phyloP scores from a whole-genome alignment of 2,888 invertebrate species.

The Crocallis elinguaria region DNA sequence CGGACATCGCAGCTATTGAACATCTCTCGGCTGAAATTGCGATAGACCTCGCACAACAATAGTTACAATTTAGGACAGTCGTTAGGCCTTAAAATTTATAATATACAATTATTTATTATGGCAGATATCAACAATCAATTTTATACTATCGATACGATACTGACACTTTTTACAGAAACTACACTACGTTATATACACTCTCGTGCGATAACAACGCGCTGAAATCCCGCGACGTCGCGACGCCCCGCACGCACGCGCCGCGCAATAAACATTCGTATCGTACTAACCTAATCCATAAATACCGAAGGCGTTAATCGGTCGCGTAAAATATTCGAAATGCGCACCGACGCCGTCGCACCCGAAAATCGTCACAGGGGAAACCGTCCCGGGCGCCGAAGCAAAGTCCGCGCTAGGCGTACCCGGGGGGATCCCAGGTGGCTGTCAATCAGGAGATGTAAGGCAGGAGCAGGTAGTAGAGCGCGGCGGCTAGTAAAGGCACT shows the following conservation, averaged over 20 bases:
- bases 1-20: constrained; percentile 46
- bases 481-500: constrained; percentile 82
- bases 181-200: constrained; percentile 63
- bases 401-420: constrained; percentile 64
- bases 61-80: constrained; percentile 80
- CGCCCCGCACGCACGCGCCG: constrained; percentile 19
- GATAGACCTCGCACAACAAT: constrained; percentile 65
- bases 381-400: too few relatives aligned
- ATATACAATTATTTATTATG: constrained; percentile 82
- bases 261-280: constrained; percentile 48
- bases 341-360: neutral
- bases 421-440: constrained; percentile 84
- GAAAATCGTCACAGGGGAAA: too few relatives aligned
- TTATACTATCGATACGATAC: constrained; percentile 72
- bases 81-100: constrained; percentile 80
- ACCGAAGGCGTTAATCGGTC: constrained; percentile 49
- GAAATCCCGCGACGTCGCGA: constrained; percentile 31
- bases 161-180: constrained; percentile 76
- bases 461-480: constrained; percentile 86
- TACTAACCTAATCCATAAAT: constrained; percentile 51
- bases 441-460: constrained; percentile 87
- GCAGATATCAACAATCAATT: constrained; percentile 83
- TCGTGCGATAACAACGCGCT: constrained; percentile 64
- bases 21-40: constrained; percentile 55
- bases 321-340: constrained; percentile 42